Percentiles rank a stretch among this genome's conserved stretches.
Evolutionary conservation across 2,113 vertebrate species (phyloP).

Genomic region (Onychostoma macrolepis): DNA sequence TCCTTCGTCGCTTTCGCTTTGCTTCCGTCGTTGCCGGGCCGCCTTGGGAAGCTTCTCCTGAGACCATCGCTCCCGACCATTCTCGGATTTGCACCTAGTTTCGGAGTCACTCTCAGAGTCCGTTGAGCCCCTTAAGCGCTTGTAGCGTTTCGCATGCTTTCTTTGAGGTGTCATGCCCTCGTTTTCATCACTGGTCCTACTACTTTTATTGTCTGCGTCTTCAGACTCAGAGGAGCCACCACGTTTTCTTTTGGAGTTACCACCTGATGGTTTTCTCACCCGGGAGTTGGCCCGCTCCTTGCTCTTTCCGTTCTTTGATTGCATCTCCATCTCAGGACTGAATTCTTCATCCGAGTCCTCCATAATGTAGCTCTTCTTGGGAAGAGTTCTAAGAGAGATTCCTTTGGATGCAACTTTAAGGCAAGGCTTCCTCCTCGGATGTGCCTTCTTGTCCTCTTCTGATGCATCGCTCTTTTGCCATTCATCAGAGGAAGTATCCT

Average conservation of each 20-base stretch:
- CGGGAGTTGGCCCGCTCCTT: constrained; percentile 35
- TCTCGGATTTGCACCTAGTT: neutral
- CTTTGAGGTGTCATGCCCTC: neutral
- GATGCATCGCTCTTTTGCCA: constrained; percentile 51
- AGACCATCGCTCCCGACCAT: neutral
- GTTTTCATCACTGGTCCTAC: constrained; percentile 34
- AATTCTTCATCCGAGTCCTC: constrained; percentile 75
- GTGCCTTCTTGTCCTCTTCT: constrained; percentile 43
- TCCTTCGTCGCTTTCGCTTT: constrained; percentile 57
- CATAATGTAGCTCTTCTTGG: constrained; percentile 75
- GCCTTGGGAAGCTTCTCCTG: constrained; percentile 20
- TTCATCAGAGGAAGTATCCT: constrained; percentile 66
- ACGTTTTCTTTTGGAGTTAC: constrained; percentile 68
- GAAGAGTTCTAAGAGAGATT: constrained; percentile 61
- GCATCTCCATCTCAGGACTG: constrained; percentile 46
- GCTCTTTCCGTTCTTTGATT: constrained; percentile 55
- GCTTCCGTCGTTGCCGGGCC: constrained; percentile 43
- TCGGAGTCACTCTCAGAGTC: constrained; percentile 57
- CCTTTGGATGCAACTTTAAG: constrained; percentile 1
- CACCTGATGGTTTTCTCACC: constrained; percentile 44
- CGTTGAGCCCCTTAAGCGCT: constrained; percentile 6
- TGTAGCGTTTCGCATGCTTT: constrained; percentile 14
- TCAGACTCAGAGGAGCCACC: constrained; percentile 75
- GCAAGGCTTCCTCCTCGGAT: constrained; percentile 51
- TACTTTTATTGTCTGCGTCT: constrained; percentile 45